Evolutionary conservation across 2,113 vertebrate genomes (phyloP), one percentile per base, ranked within the genome.

Genomic region (Syngnathus typhle): DNA sequence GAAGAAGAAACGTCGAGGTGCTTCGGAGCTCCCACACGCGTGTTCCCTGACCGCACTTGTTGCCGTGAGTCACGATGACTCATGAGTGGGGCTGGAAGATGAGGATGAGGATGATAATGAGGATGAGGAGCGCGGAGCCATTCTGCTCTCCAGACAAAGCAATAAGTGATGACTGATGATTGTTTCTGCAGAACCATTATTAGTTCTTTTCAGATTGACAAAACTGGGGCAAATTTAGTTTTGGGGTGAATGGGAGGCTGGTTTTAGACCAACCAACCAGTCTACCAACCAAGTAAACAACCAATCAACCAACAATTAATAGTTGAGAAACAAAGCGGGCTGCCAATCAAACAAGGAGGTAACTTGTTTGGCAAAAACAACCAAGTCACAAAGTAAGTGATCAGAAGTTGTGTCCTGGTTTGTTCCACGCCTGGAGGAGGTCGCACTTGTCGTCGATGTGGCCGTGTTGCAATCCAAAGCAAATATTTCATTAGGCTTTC

Each of bases 401-500:
- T 3, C 5, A 15, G 1, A 46, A 46, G n/a, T 16, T 32, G 27
- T 47, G 16, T 18, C 46, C 46, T 18, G 46, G 5, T 52, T 9
- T n/a, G 6, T 2, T 21, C 15, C 49, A n/a, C n/a, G 49, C 46
- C 46, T 47, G 16, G 13, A 9, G 52, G 52, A 54, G 7, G n/a
- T 23, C 19, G 27, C 1, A 47, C 13, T 43, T 47, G 46, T 15
- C 1, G 15, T 47, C 3, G 46, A 15, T 16, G 44, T 46, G 2
- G 52, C 67, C 59, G 43, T 59, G 18, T 65, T 67, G 68, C 66
- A 73, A 72, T 77, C 64, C 76, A 79, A 81, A 76, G 74, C 72
- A 75, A 84, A 84, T 69, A 81, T 78, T 74, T 69, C 4, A 73
- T 68, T 1, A 47, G 63, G 75, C 75, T 37, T 76, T 68, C 52